Conservation (phyloP, 2,888 invertebrate species). For the Agrenia bidenticulata region DNA sequence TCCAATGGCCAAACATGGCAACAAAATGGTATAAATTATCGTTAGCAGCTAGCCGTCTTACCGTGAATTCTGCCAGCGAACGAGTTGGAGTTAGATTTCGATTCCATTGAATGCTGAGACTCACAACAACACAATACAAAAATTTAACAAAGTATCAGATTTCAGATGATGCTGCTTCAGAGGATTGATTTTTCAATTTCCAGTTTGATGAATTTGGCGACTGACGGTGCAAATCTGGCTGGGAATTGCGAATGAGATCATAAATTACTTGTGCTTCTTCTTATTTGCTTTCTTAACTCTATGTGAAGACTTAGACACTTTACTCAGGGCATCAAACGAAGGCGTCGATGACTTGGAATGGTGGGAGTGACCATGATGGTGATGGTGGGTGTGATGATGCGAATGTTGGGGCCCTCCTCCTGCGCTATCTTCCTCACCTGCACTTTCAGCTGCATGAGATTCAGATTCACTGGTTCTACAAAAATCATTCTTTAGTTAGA, state of each 20-base stretch:
- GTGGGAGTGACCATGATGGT: slow-evolving; percentile 33
- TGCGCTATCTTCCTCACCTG: slow-evolving; percentile 58
- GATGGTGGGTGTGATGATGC: slow-evolving; percentile 28
- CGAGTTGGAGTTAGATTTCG: no score
- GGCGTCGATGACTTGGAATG: slow-evolving; percentile 37
- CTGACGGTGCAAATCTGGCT: no score
- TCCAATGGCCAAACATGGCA: no score
- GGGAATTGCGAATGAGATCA: not conserved
- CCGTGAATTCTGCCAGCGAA: no score
- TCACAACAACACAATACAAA: no score
- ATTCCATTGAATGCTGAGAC: no score
- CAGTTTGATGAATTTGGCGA: no score
- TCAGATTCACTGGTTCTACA: slow-evolving; percentile 80
- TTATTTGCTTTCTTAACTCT: slow-evolving; percentile 77
- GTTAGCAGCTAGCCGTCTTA: no score
- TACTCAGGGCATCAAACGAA: slow-evolving; percentile 60
- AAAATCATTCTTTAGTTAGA: slow-evolving; percentile 15
- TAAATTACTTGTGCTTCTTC: slow-evolving; percentile 58
- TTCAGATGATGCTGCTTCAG: no score
- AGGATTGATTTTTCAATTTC: no score
- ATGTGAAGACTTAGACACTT: slow-evolving; percentile 57
- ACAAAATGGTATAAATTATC: no score
- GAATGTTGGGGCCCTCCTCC: slow-evolving; percentile 9
- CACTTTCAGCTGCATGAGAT: slow-evolving; percentile 68
- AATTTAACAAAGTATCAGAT: no score